Conservation (phyloP, 2,888 invertebrate species). For the Anoplius nigerrimus region DNA sequence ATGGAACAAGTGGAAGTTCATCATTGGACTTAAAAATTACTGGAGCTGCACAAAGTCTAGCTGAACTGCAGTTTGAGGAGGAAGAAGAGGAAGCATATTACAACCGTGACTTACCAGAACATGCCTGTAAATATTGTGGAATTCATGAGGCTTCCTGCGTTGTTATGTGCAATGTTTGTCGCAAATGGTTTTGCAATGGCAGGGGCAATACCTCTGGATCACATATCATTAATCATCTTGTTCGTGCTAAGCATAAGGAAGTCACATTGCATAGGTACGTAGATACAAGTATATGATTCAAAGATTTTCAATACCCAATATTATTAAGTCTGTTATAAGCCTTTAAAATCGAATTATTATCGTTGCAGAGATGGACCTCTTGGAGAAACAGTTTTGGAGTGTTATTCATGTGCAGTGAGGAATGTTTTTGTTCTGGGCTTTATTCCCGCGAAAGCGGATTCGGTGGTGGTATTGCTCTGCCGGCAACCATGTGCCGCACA, state of each 20-base stretch:
- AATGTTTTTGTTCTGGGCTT: conserved; percentile 99
- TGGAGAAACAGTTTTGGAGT: conserved; percentile 98
- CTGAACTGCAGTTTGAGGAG: conserved; percentile 95
- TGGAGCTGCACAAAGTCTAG: conserved; percentile 84
- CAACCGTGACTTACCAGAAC: conserved; percentile 92
- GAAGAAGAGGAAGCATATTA: conserved; percentile 95
- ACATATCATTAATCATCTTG: conserved; percentile 99
- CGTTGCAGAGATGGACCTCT: conserved; percentile 90
- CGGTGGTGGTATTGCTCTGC: conserved; percentile 97
- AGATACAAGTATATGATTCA: not conserved
- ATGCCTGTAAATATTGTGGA: conserved; percentile 99
- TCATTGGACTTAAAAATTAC: conserved; percentile 79
- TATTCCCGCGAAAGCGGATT: conserved; percentile 99
- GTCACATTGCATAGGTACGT: conserved; percentile 90
- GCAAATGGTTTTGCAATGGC: conserved; percentile 99
- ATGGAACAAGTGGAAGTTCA: conserved; percentile 80
- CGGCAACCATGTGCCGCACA: conserved; percentile 99
- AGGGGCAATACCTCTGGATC: conserved; percentile 98
- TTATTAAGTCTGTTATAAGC: not conserved
- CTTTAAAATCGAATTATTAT: not conserved
- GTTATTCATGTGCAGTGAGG: conserved; percentile 98
- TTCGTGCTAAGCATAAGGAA: conserved; percentile 99
- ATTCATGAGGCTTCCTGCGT: conserved; percentile 98
- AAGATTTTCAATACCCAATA: not conserved
- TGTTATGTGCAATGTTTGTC: conserved; percentile 98